Evolutionary conservation across 2,797 vertebrate genomes (phyloP).

Genomic region (Hoplostethus atlanticus): DNA sequence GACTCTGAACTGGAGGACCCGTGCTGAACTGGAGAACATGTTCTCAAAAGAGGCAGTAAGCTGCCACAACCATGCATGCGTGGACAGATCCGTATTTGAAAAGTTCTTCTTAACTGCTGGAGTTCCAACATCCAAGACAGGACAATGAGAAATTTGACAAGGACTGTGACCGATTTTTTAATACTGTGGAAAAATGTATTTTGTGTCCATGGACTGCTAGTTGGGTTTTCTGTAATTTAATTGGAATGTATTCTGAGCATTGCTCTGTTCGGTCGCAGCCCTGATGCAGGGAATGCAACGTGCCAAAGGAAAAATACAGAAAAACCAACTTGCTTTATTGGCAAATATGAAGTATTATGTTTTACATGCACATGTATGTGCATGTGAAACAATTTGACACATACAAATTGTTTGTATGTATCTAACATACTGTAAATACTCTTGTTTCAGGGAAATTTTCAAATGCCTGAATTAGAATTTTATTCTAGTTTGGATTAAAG

Average conservation of each 20-base stretch:
- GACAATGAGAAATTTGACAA: constrained; percentile 7
- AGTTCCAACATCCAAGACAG: not conserved
- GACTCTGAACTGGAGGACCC: not conserved
- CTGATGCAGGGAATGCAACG: constrained; percentile 26
- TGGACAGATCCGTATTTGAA: not conserved
- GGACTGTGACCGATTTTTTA: constrained; percentile 11
- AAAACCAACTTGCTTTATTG: constrained; percentile 30
- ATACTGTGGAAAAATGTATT: constrained; percentile 32
- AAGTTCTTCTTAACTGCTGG: constrained; percentile 1
- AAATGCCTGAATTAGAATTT: constrained; percentile 5
- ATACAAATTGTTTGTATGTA: constrained; percentile 8
- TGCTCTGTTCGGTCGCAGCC: constrained; percentile 41
- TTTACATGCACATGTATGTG: constrained; percentile 4
- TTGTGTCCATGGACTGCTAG: not conserved
- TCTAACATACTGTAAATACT: constrained; percentile 22
- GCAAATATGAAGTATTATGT: constrained; percentile 77
- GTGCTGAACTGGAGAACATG: not conserved
- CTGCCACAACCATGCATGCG: not conserved
- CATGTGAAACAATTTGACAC: too few relatives aligned
- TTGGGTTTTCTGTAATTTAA: not conserved
- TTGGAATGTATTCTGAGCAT: constrained; percentile 22
- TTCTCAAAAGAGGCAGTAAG: not conserved
- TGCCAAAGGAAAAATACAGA: constrained; percentile 51
- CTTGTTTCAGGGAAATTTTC: not conserved
- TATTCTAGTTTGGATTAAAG: not conserved